Evolutionary conservation across 1,140 invertebrate genomes (phyloP).

Genomic region (Caerostris extrusa): DNA sequence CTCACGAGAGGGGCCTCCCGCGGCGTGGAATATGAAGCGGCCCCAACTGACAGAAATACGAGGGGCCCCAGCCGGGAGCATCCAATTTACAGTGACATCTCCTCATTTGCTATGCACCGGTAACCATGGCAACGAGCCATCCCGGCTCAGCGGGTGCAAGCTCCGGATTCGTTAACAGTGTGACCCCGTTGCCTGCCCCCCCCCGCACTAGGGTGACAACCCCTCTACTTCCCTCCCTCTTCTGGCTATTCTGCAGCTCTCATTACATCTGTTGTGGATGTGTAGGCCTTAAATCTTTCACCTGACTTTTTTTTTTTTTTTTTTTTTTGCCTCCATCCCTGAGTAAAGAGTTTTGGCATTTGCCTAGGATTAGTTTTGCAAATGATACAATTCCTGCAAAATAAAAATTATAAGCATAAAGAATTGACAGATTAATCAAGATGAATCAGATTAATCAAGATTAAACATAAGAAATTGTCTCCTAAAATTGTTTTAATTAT

Average conservation of each 20-base stretch:
- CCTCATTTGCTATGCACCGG: slow-evolving; percentile 75
- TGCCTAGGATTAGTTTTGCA: background rate
- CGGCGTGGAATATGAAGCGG: background rate
- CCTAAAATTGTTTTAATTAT: too few relatives aligned
- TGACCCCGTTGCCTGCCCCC: slow-evolving; percentile 62
- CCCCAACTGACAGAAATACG: slow-evolving; percentile 69
- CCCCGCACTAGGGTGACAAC: background rate
- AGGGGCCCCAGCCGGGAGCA: background rate
- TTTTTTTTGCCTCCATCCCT: background rate
- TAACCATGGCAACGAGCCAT: slow-evolving; percentile 60
- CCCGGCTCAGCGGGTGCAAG: slow-evolving; percentile 32
- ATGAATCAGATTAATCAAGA: too few relatives aligned
- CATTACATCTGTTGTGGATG: slow-evolving; percentile 58
- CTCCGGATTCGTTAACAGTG: slow-evolving; percentile 72
- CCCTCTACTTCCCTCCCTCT: background rate
- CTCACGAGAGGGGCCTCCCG: background rate
- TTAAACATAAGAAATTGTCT: too few relatives aligned
- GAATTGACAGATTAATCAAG: too few relatives aligned
- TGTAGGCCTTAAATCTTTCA: slow-evolving; percentile 55
- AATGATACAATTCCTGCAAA: too few relatives aligned
- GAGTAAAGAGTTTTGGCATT: background rate
- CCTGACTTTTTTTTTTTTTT: background rate
- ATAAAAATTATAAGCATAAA: too few relatives aligned
- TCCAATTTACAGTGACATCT: slow-evolving; percentile 75
- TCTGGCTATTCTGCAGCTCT: slow-evolving; percentile 19